Base-by-base conservation (phyloP, 2,888 invertebrate genomes). In the Altica lythri region DNA sequence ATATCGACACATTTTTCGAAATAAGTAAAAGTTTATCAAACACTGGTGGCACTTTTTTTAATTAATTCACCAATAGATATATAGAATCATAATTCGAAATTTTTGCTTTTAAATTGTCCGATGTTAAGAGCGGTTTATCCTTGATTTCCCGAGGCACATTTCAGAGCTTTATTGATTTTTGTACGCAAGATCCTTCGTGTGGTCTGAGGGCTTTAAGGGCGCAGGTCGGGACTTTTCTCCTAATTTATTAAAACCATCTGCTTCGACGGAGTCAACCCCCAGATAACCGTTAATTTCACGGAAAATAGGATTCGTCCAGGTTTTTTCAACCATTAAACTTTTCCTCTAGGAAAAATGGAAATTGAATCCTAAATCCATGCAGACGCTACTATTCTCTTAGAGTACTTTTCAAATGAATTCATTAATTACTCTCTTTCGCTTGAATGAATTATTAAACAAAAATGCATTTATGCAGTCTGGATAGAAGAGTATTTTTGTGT, bases 111-210 rank as follows among this genome's bases (percentile, higher is more conserved):
- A n/a, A n/a, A n/a, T n/a, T n/a, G n/a, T n/a, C n/a, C n/a, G n/a
- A n/a, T n/a, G n/a, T n/a, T 27, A 37, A 27, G 19, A 22, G 35
- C 46, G 37, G 37, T 25, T 30, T 55, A 50, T 55, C 50, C 55
- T 55, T 55, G 55, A 47, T 55, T 55, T 52, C 30, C 55, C 46
- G 50, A 50, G 53, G 57, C 55, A 53, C 55, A 51, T 57, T 57
- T 57, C 42, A 35, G 42, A 60, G 60, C 60, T 60, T 57, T 60
- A 60, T 60, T 55, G 60, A 60, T 60, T 55, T 53, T 38, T 18
- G 38, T 40, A 38, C 44, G 52, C 52, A 17, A 46, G 52, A 48
- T 37, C 38, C 42, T 34, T 40, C 35, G 8, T 25, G 10, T 40
- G 4, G 16, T 10, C 42, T 10, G 16, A n/a, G 19, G 12, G 35